Evolutionary conservation across 2,113 vertebrate genomes (phyloP).

Genomic region (Clarias magur): DNA sequence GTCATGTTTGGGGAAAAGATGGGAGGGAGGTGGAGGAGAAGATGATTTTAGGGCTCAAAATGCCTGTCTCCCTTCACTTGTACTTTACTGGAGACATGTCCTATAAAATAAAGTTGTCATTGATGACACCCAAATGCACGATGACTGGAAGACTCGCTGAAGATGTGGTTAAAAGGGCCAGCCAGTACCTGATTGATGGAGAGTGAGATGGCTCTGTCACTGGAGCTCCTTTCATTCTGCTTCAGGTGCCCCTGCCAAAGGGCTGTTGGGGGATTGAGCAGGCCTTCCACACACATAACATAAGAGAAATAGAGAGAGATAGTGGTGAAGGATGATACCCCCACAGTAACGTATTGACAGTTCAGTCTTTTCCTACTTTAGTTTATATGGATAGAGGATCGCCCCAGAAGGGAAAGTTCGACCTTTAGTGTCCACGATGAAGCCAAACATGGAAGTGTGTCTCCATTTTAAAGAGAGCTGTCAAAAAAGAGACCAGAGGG

Average conservation of each 20-base stretch:
- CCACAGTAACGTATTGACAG: slow-evolving; percentile 46
- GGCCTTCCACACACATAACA: neutral
- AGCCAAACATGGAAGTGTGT: slow-evolving; percentile 33
- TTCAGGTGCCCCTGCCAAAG: slow-evolving; percentile 33
- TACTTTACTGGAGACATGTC: slow-evolving; percentile 60
- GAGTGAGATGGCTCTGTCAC: slow-evolving; percentile 72
- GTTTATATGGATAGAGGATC: neutral
- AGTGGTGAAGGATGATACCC: slow-evolving; percentile 39
- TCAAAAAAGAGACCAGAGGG: neutral
- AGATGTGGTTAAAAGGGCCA: slow-evolving; percentile 65
- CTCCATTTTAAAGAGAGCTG: slow-evolving; percentile 12
- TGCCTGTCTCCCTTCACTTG: slow-evolving; percentile 44
- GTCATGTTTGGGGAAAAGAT: slow-evolving; percentile 16
- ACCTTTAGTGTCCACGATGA: slow-evolving; percentile 15
- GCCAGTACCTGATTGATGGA: slow-evolving; percentile 72
- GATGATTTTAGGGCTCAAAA: slow-evolving; percentile 32
- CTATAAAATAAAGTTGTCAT: slow-evolving; percentile 64
- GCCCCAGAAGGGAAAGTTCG: slow-evolving; percentile 24
- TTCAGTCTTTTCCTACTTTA: neutral
- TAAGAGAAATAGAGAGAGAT: slow-evolving; percentile 14
- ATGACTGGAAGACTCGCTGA: slow-evolving; percentile 73
- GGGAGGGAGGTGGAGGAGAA: slow-evolving; percentile 11
- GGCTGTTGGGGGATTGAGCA: slow-evolving; percentile 42
- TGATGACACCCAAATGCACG: slow-evolving; percentile 67
- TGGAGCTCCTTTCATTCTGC: slow-evolving; percentile 16